Evolutionary conservation across 2,888 invertebrate genomes (phyloP).

Genomic region (Cephonodes hylas): DNA sequence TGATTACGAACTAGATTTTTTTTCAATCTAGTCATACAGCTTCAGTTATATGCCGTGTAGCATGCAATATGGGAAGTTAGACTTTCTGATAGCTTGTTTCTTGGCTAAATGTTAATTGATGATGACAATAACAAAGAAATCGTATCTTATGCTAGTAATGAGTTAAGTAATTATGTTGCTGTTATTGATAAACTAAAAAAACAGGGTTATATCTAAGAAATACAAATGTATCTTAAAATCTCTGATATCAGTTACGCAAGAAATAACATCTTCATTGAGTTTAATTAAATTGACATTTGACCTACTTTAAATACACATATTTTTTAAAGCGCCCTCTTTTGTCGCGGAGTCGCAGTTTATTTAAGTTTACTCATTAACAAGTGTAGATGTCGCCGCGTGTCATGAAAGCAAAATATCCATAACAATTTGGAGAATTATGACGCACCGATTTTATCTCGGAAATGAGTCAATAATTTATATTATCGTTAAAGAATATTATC

Average conservation of each 20-base stretch:
- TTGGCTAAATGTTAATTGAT: too few relatives aligned
- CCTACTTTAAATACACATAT: neutral
- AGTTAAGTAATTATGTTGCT: too few relatives aligned
- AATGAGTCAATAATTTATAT: neutral
- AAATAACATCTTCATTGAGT: too few relatives aligned
- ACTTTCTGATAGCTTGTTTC: neutral
- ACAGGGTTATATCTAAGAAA: neutral
- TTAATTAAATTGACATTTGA: neutral
- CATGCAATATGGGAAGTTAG: neutral
- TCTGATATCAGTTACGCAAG: too few relatives aligned
- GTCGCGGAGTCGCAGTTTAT: neutral
- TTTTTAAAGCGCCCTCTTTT: neutral
- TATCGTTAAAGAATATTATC: neutral
- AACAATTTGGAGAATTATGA: slow-evolving; percentile 28
- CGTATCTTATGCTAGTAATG: too few relatives aligned
- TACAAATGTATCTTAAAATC: too few relatives aligned
- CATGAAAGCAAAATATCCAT: too few relatives aligned
- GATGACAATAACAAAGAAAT: too few relatives aligned
- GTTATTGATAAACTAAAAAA: too few relatives aligned
- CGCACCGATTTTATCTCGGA: neutral
- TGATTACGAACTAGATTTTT: neutral
- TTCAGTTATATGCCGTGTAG: neutral
- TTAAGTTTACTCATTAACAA: neutral
- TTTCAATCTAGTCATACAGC: neutral
- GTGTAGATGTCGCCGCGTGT: neutral